Evolutionary conservation across 2,888 invertebrate species (phyloP).

Genomic region (Epirrhoe alternata): DNA sequence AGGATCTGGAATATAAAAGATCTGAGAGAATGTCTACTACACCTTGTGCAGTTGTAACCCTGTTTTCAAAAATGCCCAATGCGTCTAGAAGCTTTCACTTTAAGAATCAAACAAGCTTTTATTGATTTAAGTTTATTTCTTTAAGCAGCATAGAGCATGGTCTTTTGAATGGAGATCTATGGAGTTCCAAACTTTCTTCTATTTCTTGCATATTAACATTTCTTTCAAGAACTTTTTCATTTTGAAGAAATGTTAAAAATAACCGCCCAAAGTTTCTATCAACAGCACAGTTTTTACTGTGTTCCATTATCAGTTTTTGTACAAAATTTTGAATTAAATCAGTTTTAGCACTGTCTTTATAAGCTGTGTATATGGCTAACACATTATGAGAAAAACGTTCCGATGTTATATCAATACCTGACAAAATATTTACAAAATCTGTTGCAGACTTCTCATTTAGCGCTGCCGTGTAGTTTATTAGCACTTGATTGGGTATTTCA

Average conservation of each 20-base stretch:
- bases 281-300: constrained; percentile 44
- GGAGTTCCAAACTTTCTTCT: constrained; percentile 56
- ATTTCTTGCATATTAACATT: constrained; percentile 39
- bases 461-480: constrained; percentile 59
- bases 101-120: background rate
- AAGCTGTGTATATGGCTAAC: constrained; percentile 57
- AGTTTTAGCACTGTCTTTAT: constrained; percentile 59
- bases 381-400: constrained; percentile 60
- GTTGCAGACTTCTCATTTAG: constrained; percentile 46
- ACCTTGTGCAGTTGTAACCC: too few relatives aligned
- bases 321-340: constrained; percentile 57
- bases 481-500: constrained; percentile 51
- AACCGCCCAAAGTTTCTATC: constrained; percentile 67
- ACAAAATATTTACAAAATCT: constrained; percentile 51
- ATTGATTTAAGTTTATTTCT: constrained; percentile 45
- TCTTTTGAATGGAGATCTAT: constrained; percentile 64
- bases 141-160: constrained; percentile 60
- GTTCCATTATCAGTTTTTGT: constrained; percentile 46
- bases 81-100: background rate
- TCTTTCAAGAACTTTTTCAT: constrained; percentile 46
- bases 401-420: constrained; percentile 47
- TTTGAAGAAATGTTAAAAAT: constrained; percentile 60
- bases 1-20: too few relatives aligned
- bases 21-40: too few relatives aligned
- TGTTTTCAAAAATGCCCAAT: too few relatives aligned